Percentiles rank a stretch among this genome's conserved stretches.
Evolutionary conservation across 1,140 invertebrate genomes (phyloP).

Genomic region (Drosophila arawakana): DNA sequence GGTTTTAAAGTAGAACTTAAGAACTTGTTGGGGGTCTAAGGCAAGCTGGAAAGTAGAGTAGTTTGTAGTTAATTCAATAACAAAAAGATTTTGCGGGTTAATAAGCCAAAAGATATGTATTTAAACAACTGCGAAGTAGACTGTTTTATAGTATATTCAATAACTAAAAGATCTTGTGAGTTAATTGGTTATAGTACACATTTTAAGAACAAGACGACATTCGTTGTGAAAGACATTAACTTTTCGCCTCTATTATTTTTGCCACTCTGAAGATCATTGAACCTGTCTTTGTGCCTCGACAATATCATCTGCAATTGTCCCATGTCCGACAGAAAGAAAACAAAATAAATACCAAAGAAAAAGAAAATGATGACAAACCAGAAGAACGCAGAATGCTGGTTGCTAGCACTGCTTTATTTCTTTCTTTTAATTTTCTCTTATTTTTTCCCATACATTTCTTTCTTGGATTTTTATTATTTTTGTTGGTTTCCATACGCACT

Average conservation of each 20-base stretch:
- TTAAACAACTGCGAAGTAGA: neutral
- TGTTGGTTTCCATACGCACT: constrained; percentile 20
- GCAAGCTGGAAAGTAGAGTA: neutral
- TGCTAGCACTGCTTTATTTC: constrained; percentile 35
- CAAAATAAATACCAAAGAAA: constrained; percentile 15
- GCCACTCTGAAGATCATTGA: constrained; percentile 53
- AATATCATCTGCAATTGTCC: constrained; percentile 58
- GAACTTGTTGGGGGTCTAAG: no score
- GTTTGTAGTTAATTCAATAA: no score
- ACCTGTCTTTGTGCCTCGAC: constrained; percentile 51
- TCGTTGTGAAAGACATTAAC: neutral
- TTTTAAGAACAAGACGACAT: neutral
- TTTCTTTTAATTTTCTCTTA: constrained; percentile 6
- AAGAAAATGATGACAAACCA: constrained; percentile 35
- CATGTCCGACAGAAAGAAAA: constrained; percentile 48
- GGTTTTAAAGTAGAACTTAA: neutral
- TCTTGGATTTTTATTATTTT: constrained; percentile 18
- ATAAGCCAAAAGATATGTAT: no score
- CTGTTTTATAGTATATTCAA: no score
- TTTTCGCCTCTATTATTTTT: neutral
- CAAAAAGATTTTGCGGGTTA: no score
- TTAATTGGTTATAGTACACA: neutral
- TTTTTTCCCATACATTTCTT: constrained; percentile 9
- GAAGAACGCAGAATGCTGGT: constrained; percentile 41
- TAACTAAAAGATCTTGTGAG: neutral